Base-by-base conservation (phyloP, 2,113 vertebrate genomes). In the Trogon surrucura region DNA sequence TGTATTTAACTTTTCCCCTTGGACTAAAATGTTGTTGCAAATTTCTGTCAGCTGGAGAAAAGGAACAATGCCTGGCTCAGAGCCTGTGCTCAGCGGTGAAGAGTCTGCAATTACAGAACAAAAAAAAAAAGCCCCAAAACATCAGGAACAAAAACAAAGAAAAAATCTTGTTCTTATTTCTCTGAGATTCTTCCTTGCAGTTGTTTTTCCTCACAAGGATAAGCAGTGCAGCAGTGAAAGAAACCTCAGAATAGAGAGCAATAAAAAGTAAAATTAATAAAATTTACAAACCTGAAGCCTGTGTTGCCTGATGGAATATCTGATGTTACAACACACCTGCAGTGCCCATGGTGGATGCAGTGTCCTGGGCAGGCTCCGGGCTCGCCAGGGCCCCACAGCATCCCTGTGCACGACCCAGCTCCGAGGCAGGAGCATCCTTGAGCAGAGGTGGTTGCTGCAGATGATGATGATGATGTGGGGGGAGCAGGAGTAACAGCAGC, bases 1-100 rank as follows among this genome's bases (percentile, higher is more conserved):
- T 97, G 45, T 85, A 82, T 93, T 97, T 93, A 91, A 95, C 85
- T 93, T 96, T 32, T 92, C 70, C 66, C 88, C 60, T 96, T 84
- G 61, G 85, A 96, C 50, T 29, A 41, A 45, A 67, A 56, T 15
- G 85, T 66, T 62, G 87, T 86, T 85, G 41, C 8, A 70, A 91
- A 71, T 54, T 89, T 95, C 75, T 91, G 72, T 95, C 86, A 93
- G 50, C 65, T 91, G 75, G 83, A 86, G 91, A 41, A 95, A 56
- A 79, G 56, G 66, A 89, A 50, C 79, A 85, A 78, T 29, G 58
- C 25, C 54, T 95, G 97, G 86, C 93, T 89, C 70, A 51, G 66
- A 54, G 54, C 62, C 66, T 93, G 75, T 47, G 51, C 73, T 96
- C 80, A 88, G 85, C 82, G 72, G 66, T 53, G 88, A 85, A 14